Evolutionary conservation across 2,797 vertebrate species (phyloP).

Genomic region (Ambastaia sidthimunki): DNA sequence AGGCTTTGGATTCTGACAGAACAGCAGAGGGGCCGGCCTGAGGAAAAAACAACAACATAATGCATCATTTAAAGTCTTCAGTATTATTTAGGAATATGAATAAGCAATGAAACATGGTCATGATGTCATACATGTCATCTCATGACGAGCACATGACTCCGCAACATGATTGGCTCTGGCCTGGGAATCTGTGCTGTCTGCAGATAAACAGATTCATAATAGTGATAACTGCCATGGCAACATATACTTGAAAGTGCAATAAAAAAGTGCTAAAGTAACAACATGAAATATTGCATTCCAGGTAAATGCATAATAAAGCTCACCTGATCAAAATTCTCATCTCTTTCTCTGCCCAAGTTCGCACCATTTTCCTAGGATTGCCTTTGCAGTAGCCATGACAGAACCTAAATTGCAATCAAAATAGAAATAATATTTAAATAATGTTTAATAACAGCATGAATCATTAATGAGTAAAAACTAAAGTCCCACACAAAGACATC

Average conservation of each 20-base stretch:
- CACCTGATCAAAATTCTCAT: constrained; percentile 98
- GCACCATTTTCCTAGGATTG: constrained; percentile 98
- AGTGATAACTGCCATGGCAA: not conserved
- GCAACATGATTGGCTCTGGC: constrained; percentile 90
- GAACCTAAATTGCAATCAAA: constrained; percentile 77
- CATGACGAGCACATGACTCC: constrained; percentile 95
- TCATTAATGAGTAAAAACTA: not conserved
- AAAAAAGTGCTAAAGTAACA: not conserved
- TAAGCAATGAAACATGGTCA: no score
- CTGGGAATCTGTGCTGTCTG: constrained; percentile 88
- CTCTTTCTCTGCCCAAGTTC: constrained; percentile 97
- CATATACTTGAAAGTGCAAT: not conserved
- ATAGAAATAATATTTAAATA: not conserved
- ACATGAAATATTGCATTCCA: not conserved
- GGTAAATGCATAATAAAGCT: constrained; percentile 34
- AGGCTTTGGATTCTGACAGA: constrained; percentile 88
- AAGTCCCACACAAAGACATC: not conserved
- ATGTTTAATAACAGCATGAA: not conserved
- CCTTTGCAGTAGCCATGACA: constrained; percentile 97
- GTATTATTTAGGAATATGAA: not conserved
- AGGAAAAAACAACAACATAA: not conserved
- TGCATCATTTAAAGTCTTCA: not conserved
- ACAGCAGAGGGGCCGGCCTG: constrained; percentile 89
- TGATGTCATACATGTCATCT: constrained; percentile 83
- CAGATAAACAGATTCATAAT: constrained; percentile 8